Evolutionary conservation across 2,797 vertebrate genomes (phyloP), one percentile per base, ranked within the genome.

Genomic region (Hippopotamyrus pictus): DNA sequence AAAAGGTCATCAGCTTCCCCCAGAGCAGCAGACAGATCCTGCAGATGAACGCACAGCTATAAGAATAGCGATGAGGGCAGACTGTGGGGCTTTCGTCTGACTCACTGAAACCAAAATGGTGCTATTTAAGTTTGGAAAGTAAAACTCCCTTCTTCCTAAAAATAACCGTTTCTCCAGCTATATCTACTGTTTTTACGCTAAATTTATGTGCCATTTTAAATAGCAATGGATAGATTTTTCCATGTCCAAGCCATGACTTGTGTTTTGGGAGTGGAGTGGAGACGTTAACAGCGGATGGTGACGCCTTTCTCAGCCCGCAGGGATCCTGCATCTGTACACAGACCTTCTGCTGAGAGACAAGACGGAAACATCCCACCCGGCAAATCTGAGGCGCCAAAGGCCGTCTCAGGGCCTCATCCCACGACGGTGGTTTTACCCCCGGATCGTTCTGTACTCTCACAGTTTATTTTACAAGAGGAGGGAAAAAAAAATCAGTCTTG

Each of bases 21-120:
- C 90, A 91, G 29, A 86, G 29, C 85, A 41, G 88, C 82, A 53
- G 93, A 90, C 91, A 90, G 94, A 96, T 95, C 94, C 94, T 93
- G 91, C 91, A 89, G 82, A 93, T 92, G 90, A 89, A 89, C 92
- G 92, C 90, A 92, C 94, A 91, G 93, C 93, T 94, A 84, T 46
- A 50, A 92, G 88, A 92, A 95, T 91, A 95, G 93, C 89, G 85
- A 89, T 59, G 89, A 88, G 92, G 90, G 88, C 62, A 91, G 76
- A 73, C 89, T 90, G 73, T 90, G 62, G 87, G 62, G 90, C 84
- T 86, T 89, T 54, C 88, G 46, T 89, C 88, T 91, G 91, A 91
- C 86, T 25, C 46, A 91, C 62, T 89, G 90, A 50, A 62, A 88
- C 88, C 86, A 87, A 86, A 91, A 93, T 62, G 86, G 92, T 92